A percentile compares a stretch with the other conserved stretches of the same genome.
Conservation (phyloP, 1,140 invertebrate species). For the Saccostrea cuccullata region DNA sequence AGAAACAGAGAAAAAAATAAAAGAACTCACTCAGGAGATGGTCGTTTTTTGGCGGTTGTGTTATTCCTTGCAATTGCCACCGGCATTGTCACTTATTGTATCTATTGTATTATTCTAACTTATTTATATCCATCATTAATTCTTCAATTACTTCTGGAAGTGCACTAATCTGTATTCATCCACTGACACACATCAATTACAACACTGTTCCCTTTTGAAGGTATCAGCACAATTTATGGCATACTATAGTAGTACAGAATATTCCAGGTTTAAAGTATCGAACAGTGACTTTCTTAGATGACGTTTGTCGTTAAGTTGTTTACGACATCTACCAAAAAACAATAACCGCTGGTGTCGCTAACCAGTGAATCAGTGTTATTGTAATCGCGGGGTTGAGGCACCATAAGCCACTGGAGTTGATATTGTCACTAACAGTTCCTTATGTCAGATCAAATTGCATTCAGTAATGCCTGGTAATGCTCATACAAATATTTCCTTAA, state of each 20-base stretch:
- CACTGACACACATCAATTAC: not conserved
- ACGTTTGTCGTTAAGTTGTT: slow-evolving; percentile 27
- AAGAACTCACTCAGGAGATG: slow-evolving; percentile 17
- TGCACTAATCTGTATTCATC: not conserved
- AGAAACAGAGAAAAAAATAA: not conserved
- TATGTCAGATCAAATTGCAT: slow-evolving; percentile 34
- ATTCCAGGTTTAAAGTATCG: not conserved
- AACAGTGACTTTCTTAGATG: not conserved
- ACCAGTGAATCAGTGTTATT: slow-evolving; percentile 30
- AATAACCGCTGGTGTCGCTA: slow-evolving; percentile 17
- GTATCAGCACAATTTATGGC: not conserved
- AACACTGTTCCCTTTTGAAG: not conserved
- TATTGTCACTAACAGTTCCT: slow-evolving; percentile 34
- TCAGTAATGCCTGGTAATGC: slow-evolving; percentile 31
- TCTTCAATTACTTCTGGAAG: not conserved
- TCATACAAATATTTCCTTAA: slow-evolving; percentile 37
- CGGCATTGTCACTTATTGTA: slow-evolving; percentile 1
- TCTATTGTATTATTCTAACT: not conserved
- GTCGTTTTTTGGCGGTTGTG: slow-evolving; percentile 5
- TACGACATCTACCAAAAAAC: slow-evolving; percentile 34
- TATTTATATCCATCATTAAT: not conserved
- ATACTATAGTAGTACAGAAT: not conserved
- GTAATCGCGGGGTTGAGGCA: slow-evolving; percentile 4
- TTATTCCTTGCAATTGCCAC: slow-evolving; percentile 8
- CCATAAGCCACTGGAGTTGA: slow-evolving; percentile 34